Evolutionary conservation across 2,113 vertebrate genomes (phyloP).

Genomic region (Paracanthobrama guichenoti): DNA sequence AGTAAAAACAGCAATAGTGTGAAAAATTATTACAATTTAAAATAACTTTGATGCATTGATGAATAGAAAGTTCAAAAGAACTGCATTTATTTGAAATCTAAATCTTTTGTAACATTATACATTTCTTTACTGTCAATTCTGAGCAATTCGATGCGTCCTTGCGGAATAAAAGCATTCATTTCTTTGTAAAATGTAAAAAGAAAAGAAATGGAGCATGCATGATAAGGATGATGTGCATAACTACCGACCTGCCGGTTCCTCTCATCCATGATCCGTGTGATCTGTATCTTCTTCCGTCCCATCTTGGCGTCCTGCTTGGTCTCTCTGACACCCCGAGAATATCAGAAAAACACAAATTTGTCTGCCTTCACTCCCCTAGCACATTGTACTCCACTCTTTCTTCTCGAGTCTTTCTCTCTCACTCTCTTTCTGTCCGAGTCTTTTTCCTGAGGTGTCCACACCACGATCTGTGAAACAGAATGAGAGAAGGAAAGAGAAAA

Average conservation of each 20-base stretch:
- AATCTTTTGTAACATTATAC: not conserved
- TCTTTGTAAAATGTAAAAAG: not conserved
- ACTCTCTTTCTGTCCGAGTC: constrained; percentile 63
- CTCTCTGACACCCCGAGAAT: constrained; percentile 83
- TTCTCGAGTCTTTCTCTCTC: constrained; percentile 61
- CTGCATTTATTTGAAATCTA: not conserved
- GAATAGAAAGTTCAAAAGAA: not conserved
- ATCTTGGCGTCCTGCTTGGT: constrained; percentile 81
- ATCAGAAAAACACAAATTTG: constrained; percentile 80
- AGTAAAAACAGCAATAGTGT: too few relatives aligned
- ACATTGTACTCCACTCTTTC: constrained; percentile 81
- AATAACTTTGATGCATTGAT: not conserved
- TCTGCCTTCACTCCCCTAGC: constrained; percentile 82
- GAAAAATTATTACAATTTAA: too few relatives aligned
- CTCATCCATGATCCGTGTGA: constrained; percentile 99
- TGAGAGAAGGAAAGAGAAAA: constrained; percentile 44
- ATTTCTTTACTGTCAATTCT: not conserved
- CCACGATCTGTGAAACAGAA: constrained; percentile 65
- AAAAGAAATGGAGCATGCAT: not conserved
- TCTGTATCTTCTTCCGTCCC: constrained; percentile 99
- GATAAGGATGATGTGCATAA: not conserved
- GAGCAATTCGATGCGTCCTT: not conserved
- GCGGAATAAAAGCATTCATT: not conserved
- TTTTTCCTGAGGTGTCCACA: constrained; percentile 66
- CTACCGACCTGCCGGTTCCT: constrained; percentile 95